A percentile compares a stretch with the other conserved stretches of the same genome.
phyloP scores from a whole-genome alignment of 2,888 invertebrate species.

The Sphinx pinastri region DNA sequence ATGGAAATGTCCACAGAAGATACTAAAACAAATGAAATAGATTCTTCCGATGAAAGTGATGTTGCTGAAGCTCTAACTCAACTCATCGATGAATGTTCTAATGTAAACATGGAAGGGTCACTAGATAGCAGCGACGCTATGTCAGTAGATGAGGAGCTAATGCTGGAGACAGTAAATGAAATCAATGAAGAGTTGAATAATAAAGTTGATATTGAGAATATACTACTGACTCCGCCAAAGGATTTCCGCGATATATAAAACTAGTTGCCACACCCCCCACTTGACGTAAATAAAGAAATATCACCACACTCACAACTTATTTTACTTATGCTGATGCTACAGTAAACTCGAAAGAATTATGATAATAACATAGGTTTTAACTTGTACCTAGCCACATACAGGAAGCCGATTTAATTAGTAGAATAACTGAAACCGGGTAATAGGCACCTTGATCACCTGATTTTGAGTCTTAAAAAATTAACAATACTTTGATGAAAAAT shows the following conservation, averaged over 20 bases:
- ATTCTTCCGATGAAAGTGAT: conserved; percentile 40
- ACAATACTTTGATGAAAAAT: too few species aligned
- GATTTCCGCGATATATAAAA: conserved; percentile 56
- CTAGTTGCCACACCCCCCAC: too few species aligned
- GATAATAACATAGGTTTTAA: too few species aligned
- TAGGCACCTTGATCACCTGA: too few species aligned
- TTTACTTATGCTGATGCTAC: not conserved
- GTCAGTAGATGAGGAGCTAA: conserved; percentile 61
- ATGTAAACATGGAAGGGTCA: conserved; percentile 36
- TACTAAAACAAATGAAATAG: not conserved
- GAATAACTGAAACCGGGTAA: too few species aligned
- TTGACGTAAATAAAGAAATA: conserved; percentile 23
- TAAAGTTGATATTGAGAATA: conserved; percentile 40
- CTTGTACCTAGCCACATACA: too few species aligned
- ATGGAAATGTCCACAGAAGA: not conserved
- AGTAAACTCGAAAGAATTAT: too few species aligned
- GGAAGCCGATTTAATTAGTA: too few species aligned
- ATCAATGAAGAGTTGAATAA: conserved; percentile 55
- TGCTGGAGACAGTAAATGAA: conserved; percentile 62
- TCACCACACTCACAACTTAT: not conserved
- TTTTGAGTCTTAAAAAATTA: too few species aligned
- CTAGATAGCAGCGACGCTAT: conserved; percentile 42
- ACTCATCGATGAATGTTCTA: conserved; percentile 60
- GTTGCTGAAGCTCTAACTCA: conserved; percentile 70
- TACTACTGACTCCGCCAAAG: conserved; percentile 66